Conservation (phyloP, 2,113 vertebrate species). For the Vicugna pacos region DNA sequence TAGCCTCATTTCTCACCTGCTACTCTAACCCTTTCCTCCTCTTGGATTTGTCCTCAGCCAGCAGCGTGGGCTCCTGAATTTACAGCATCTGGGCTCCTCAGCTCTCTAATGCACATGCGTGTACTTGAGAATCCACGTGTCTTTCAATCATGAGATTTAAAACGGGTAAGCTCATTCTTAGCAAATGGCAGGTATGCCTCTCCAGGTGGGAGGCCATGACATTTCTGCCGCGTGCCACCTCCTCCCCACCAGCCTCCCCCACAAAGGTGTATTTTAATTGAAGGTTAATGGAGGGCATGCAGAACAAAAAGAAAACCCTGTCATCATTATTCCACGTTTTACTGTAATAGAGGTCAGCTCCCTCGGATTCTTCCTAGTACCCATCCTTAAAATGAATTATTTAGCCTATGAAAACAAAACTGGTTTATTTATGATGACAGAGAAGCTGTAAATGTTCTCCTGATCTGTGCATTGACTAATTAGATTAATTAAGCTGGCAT, state of each 20-base stretch:
- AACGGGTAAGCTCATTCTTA: slow-evolving; percentile 65
- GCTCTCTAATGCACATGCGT: not conserved
- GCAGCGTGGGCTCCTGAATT: not conserved
- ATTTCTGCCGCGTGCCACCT: slow-evolving; percentile 55
- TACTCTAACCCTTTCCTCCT: not conserved
- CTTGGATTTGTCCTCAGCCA: slow-evolving; percentile 1
- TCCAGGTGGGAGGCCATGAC: slow-evolving; percentile 77
- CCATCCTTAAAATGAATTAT: slow-evolving; percentile 86
- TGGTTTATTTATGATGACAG: slow-evolving; percentile 88
- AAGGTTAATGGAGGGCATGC: slow-evolving; percentile 82
- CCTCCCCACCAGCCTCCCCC: slow-evolving; percentile 44
- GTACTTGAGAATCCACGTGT: slow-evolving; percentile 40
- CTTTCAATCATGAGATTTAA: slow-evolving; percentile 57
- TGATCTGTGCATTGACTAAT: slow-evolving; percentile 90
- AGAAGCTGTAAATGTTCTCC: slow-evolving; percentile 87
- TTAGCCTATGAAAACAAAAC: slow-evolving; percentile 88
- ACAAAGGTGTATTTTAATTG: slow-evolving; percentile 82
- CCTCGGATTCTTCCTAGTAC: slow-evolving; percentile 74
- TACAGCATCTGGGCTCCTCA: not conserved
- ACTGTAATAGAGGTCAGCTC: slow-evolving; percentile 77
- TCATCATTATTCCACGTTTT: slow-evolving; percentile 65
- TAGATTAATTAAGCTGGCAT: slow-evolving; percentile 90
- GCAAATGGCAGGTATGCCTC: slow-evolving; percentile 71
- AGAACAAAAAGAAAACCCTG: slow-evolving; percentile 73
- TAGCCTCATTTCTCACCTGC: not conserved